Evolutionary conservation across 2,113 vertebrate species (phyloP).

Genomic region (Callipepla californica): DNA sequence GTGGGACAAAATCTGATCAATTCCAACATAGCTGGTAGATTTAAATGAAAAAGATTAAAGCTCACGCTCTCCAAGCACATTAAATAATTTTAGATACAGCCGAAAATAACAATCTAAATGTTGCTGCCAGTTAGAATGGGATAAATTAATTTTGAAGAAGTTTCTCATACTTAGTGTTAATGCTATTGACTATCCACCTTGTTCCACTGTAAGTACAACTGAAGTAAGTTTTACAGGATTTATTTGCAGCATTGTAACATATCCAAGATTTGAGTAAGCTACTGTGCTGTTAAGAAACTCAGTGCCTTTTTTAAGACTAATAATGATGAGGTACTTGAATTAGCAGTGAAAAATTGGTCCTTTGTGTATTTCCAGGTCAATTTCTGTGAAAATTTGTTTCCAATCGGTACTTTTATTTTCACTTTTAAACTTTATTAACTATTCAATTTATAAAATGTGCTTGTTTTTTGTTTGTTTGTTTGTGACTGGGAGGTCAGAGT

Average conservation of each 20-base stretch:
- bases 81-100: not conserved
- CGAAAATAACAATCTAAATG: not conserved
- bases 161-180: not conserved
- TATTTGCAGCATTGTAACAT: not conserved
- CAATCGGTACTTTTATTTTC: conserved; percentile 3
- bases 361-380: conserved; percentile 1
- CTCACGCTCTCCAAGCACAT: not conserved
- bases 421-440: not conserved
- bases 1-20: not conserved
- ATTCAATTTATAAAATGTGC: not conserved
- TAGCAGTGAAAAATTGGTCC: not conserved
- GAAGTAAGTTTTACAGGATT: not conserved
- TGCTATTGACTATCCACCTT: not conserved
- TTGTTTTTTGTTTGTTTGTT: not conserved
- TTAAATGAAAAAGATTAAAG: not conserved
- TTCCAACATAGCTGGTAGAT: not conserved
- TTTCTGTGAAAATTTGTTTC: not conserved
- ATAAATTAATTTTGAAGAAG: not conserved
- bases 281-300: not conserved
- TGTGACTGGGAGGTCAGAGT: not conserved
- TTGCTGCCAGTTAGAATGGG: not conserved
- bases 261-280: not conserved
- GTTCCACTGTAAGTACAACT: not conserved
- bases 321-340: not conserved
- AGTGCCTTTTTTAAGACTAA: not conserved